Percentiles rank a stretch among this genome's conserved stretches.
Evolutionary conservation across 1,140 invertebrate species (phyloP).

Genomic region (Drosophila quadrilineata): DNA sequence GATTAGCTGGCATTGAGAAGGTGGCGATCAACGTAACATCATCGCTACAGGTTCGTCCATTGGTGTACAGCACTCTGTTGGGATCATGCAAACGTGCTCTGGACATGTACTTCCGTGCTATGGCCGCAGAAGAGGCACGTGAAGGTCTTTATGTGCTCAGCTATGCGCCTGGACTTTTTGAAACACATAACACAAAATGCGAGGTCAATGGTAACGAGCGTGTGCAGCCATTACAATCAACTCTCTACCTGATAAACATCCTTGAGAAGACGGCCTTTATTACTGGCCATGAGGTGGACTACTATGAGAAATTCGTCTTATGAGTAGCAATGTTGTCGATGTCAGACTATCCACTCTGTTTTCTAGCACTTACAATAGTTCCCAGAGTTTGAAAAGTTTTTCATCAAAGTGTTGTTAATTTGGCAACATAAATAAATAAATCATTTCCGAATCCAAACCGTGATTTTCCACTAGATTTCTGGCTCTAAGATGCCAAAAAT

Average conservation of each 20-base stretch:
- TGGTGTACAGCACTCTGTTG: slow-evolving; percentile 89
- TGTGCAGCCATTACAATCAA: slow-evolving; percentile 51
- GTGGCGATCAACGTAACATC: slow-evolving; percentile 95
- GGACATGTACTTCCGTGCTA: slow-evolving; percentile 93
- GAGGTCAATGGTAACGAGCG: slow-evolving; percentile 64
- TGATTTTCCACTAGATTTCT: no score
- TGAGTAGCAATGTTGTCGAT: slow-evolving; percentile 68
- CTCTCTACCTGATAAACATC: slow-evolving; percentile 69
- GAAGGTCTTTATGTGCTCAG: slow-evolving; percentile 88
- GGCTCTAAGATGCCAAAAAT: no score
- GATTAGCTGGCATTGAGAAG: slow-evolving; percentile 77
- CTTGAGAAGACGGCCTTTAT: slow-evolving; percentile 70
- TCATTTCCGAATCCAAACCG: no score
- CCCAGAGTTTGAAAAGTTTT: no score
- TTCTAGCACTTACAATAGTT: no score
- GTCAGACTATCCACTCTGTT: slow-evolving; percentile 28
- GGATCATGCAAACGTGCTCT: slow-evolving; percentile 93
- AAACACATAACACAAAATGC: slow-evolving; percentile 86
- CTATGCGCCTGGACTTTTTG: slow-evolving; percentile 96
- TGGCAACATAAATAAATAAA: no score
- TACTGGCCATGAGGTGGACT: slow-evolving; percentile 75
- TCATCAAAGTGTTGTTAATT: no score
- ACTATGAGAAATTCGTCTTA: slow-evolving; percentile 75
- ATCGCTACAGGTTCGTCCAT: slow-evolving; percentile 88
- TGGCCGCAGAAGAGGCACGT: slow-evolving; percentile 86